Evolutionary conservation across 2,113 vertebrate genomes (phyloP).

Genomic region (Sclerurus mexicanus): DNA sequence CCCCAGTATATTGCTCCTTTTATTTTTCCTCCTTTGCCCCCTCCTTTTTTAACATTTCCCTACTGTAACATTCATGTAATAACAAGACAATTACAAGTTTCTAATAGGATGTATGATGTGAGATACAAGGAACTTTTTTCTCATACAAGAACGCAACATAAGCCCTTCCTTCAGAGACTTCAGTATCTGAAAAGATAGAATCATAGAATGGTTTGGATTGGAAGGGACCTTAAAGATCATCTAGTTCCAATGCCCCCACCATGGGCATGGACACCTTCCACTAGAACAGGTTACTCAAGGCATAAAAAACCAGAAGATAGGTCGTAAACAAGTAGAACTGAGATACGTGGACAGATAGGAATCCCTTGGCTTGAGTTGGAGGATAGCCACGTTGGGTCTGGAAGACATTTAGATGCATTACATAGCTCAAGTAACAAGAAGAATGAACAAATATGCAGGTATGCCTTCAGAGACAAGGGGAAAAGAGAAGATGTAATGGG

Average conservation of each 20-base stretch:
- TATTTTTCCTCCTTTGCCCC: not conserved
- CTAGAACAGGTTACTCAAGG: not conserved
- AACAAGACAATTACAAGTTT: not conserved
- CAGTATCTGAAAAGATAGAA: not conserved
- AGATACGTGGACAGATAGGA: not conserved
- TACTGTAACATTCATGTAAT: not conserved
- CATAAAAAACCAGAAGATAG: not conserved
- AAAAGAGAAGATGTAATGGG: not conserved
- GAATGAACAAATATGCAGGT: not conserved
- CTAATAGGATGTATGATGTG: not conserved
- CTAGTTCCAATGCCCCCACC: not conserved
- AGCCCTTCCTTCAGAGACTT: not conserved
- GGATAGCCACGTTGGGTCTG: not conserved
- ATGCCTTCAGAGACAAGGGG: not conserved
- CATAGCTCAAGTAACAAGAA: not conserved
- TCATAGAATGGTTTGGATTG: not conserved
- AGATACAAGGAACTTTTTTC: not conserved
- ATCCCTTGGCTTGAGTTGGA: not conserved
- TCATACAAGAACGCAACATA: not conserved
- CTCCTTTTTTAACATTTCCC: not conserved
- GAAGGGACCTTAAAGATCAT: not conserved
- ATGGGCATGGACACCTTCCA: not conserved
- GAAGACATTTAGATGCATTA: not conserved
- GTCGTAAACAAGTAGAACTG: not conserved
- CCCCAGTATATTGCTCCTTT: fast-evolving